Percentiles rank a stretch among this genome's conserved stretches.
phyloP scores from a whole-genome alignment of 2,888 invertebrate species.

The Conus canariensis region DNA sequence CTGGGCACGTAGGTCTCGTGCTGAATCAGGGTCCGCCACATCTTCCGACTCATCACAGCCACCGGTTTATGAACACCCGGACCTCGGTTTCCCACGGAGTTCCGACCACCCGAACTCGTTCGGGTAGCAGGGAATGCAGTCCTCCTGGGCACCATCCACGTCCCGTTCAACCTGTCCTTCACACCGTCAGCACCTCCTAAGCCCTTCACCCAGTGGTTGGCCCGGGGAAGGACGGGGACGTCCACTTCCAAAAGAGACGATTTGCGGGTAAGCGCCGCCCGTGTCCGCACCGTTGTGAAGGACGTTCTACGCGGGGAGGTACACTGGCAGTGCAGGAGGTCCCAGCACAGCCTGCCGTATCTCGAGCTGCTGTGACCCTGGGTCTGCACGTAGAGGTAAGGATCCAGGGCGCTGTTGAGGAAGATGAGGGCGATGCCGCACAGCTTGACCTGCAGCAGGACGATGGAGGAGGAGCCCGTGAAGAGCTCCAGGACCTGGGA shows the following conservation, averaged over 20 bases:
- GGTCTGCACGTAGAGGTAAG: slow-evolving; percentile 67
- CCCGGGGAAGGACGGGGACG: neutral
- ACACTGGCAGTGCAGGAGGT: slow-evolving; percentile 49
- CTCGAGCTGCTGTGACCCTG: slow-evolving; percentile 61
- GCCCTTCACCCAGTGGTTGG: no score
- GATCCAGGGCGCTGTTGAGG: slow-evolving; percentile 69
- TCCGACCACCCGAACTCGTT: no score
- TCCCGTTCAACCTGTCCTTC: no score
- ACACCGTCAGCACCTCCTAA: no score
- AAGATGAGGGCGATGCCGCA: slow-evolving; percentile 70
- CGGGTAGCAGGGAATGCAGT: no score
- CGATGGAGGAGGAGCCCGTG: slow-evolving; percentile 63
- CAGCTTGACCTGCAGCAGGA: slow-evolving; percentile 68
- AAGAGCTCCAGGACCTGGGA: slow-evolving; percentile 63
- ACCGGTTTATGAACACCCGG: no score
- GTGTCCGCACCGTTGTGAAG: slow-evolving; percentile 9
- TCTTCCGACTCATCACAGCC: no score
- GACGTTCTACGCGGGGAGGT: neutral
- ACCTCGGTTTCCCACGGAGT: no score
- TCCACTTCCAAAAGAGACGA: no score
- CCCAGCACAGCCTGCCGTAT: slow-evolving; percentile 54
- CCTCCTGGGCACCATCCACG: no score
- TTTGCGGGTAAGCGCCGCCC: neutral
- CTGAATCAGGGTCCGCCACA: no score
- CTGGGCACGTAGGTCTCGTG: no score